phyloP scores from a whole-genome alignment of 2,888 invertebrate genomes.

The Polymixis flavicincta region DNA sequence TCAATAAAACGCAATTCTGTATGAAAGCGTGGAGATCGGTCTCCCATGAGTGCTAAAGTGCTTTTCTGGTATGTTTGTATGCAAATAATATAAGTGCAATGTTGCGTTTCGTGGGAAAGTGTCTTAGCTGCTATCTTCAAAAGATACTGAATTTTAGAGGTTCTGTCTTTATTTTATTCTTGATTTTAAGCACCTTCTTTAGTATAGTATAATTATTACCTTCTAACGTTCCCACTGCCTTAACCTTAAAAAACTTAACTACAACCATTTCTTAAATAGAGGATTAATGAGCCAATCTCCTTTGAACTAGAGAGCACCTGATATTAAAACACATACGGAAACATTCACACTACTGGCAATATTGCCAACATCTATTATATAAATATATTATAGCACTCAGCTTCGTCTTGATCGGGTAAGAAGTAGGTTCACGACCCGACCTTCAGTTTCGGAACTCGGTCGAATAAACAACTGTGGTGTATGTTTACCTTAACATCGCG shows the following conservation, averaged over 20 bases:
- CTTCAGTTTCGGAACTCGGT: slow-evolving; percentile 58
- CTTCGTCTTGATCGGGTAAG: slow-evolving; percentile 52
- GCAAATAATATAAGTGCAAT: neutral
- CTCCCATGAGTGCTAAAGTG: too few relatives aligned
- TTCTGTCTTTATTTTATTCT: neutral
- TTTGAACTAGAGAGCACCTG: slow-evolving; percentile 18
- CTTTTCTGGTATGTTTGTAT: neutral
- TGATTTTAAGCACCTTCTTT: neutral
- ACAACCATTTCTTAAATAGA: too few relatives aligned
- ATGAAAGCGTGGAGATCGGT: neutral
- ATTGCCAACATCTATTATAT: slow-evolving; percentile 29
- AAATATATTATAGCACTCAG: slow-evolving; percentile 41
- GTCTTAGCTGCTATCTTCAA: neutral
- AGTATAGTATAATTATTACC: neutral
- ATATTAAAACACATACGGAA: slow-evolving; percentile 22
- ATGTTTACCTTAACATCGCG: slow-evolving; percentile 51
- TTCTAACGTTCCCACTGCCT: neutral
- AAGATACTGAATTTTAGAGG: neutral
- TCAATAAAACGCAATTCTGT: neutral
- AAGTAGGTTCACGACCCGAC: slow-evolving; percentile 63
- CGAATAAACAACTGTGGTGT: slow-evolving; percentile 54
- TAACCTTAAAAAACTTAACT: too few relatives aligned
- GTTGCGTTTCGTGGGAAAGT: neutral
- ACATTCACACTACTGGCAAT: slow-evolving; percentile 23
- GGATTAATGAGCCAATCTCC: neutral